Conservation (phyloP, 2,797 vertebrate species). For the Meda fulgida region DNA sequence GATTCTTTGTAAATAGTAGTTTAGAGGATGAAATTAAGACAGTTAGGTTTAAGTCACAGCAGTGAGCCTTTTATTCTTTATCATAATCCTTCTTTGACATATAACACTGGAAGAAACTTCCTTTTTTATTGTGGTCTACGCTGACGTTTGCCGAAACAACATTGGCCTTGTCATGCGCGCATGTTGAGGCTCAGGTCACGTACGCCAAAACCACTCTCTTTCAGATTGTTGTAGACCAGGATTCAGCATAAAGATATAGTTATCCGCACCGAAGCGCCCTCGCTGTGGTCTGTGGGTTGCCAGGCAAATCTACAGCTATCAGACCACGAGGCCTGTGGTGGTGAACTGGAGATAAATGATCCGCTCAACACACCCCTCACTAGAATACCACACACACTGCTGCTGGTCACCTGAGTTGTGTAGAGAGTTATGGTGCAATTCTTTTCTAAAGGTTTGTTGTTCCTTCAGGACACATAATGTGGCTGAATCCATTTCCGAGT, state of each 20-base stretch:
- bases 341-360: slow-evolving; percentile 38
- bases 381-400: slow-evolving; percentile 6
- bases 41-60: neutral
- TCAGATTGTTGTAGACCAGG: neutral
- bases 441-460: slow-evolving; percentile 14
- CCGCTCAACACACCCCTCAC: slow-evolving; percentile 17
- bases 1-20: neutral
- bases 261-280: neutral
- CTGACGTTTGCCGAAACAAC: neutral
- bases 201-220: neutral
- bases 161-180: neutral
- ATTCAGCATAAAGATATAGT: slow-evolving; percentile 16
- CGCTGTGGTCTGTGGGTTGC: slow-evolving; percentile 33
- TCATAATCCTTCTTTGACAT: slow-evolving; percentile 9
- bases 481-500: slow-evolving; percentile 1
- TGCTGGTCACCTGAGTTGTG: neutral
- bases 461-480: neutral
- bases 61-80: neutral
- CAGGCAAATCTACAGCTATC: slow-evolving; percentile 31
- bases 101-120: neutral
- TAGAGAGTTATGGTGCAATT: neutral
- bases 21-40: neutral
- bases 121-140: neutral
- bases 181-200: slow-evolving; percentile 12
- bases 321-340: slow-evolving; percentile 34